Base-by-base conservation (phyloP, 2,113 vertebrate genomes). In the Smithornis capensis region DNA sequence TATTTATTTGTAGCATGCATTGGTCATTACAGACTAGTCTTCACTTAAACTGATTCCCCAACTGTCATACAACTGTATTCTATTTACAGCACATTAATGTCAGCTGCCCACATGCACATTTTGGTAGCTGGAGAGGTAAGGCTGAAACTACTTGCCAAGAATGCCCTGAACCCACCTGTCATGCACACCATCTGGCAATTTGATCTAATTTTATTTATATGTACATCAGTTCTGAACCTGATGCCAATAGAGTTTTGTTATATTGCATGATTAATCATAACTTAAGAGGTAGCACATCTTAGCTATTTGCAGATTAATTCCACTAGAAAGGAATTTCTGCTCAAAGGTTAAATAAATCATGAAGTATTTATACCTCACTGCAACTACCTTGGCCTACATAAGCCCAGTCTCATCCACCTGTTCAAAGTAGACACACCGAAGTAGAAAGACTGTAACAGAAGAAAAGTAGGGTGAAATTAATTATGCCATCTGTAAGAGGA, bases 341-440 rank as follows among this genome's bases (percentile, higher is more conserved):
- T 93, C 47, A 88, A 71, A 87, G 85, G 78, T 89, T 90, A 96
- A 95, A 95, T 95, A 95, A 95, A 95, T 95, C 79, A 92, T 69
- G 8, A 88, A 86, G 71, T 86, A 77, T 90, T 95, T 83, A 91
- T 62, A 91, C 50, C 60, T 85, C 55, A 37, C 33, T 74, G 60
- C 83, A 92, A 19, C 67, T 33, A 59, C 79, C 64, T 88, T 85
- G 80, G 75, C 55, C 82, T 90, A 47, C 4, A 4, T 65, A 77
- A 88, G 7, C 17, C 44, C 45, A 14, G 57, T n/a, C 49, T 84
- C 50, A 55, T 31, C 33, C 1, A 3, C 50, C 35, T 62, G 25
- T 38, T 92, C 42, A 74, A 91, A 90, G 77, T 0, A 80, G 50
- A 47, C 24, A 81, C 28, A 27, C 3, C 49, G 37, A 95, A 94